Conservation (phyloP, 37 sponge, comb jelly and placozoan species). For the Oscarella lobularis region DNA sequence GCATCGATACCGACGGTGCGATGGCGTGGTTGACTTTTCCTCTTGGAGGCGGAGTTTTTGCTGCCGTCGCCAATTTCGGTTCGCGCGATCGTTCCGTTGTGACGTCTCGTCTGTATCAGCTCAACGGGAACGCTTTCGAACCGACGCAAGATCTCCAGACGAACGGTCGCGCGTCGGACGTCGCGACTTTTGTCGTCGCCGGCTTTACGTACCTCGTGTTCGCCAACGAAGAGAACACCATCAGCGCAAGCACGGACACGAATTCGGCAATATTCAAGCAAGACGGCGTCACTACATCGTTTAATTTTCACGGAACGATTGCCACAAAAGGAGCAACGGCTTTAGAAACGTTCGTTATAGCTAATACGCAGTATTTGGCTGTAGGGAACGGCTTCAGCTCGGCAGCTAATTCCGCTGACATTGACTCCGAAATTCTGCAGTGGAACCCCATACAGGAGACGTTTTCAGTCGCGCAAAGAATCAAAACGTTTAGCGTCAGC, state of each 20-base stretch:
- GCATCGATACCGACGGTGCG: conserved; percentile 19
- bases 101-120: conserved; percentile 18
- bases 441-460: not conserved
- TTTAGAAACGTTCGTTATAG: not conserved
- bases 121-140: not conserved
- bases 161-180: not conserved
- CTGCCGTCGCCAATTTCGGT: conserved; percentile 37
- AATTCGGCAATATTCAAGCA: not conserved
- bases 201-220: not conserved
- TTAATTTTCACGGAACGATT: not conserved
- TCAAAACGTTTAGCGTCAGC: conserved; percentile 32
- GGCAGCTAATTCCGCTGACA: not conserved
- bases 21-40: conserved; percentile 8
- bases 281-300: not conserved
- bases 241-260: not conserved
- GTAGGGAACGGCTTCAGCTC: not conserved
- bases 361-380: not conserved
- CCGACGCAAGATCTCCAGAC: not conserved
- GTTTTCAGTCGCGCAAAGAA: conserved; percentile 4
- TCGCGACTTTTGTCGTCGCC: not conserved
- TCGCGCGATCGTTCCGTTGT: conserved; percentile 4
- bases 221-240: not conserved
- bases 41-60: not conserved
- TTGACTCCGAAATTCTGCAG: not conserved
- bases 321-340: not conserved